Conservation (phyloP, 2,797 vertebrate species). For the Chiloscyllium punctatum region DNA sequence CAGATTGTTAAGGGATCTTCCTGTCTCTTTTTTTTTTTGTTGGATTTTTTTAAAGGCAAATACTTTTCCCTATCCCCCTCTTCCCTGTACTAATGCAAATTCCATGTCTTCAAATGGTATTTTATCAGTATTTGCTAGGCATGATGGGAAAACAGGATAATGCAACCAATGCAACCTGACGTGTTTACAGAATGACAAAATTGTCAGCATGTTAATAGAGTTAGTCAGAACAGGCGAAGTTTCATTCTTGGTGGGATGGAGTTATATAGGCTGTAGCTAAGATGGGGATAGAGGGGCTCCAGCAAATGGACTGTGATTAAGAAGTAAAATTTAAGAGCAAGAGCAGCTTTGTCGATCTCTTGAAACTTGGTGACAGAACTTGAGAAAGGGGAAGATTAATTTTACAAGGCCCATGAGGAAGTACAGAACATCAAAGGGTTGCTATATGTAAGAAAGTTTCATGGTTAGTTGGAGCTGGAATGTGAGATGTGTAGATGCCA, state of each 20-base stretch:
- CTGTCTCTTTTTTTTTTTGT: no score
- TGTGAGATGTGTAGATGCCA: background rate
- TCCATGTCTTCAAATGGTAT: background rate
- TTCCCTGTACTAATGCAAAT: background rate
- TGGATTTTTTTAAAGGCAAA: background rate
- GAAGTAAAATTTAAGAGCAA: background rate
- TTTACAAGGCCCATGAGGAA: background rate
- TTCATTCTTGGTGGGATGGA: background rate
- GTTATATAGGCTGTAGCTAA: background rate
- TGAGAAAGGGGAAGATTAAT: background rate
- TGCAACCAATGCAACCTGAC: background rate
- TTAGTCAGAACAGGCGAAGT: background rate
- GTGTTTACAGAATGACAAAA: background rate
- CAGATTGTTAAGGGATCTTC: conserved; percentile 39
- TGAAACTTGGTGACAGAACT: background rate
- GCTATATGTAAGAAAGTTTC: background rate
- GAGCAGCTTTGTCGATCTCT: background rate
- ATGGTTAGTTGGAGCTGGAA: background rate
- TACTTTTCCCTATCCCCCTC: background rate
- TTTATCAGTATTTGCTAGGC: background rate
- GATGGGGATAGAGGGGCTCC: background rate
- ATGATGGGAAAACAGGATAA: background rate
- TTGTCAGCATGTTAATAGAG: background rate
- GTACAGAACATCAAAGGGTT: background rate
- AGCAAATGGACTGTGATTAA: background rate